A percentile compares a stretch with the other conserved stretches of the same genome.
These are phyloP conservation scores for Elephantulus edwardii DNA, from an alignment of 2,113 vertebrate genomes.

Conservation along the genomic window DNA sequence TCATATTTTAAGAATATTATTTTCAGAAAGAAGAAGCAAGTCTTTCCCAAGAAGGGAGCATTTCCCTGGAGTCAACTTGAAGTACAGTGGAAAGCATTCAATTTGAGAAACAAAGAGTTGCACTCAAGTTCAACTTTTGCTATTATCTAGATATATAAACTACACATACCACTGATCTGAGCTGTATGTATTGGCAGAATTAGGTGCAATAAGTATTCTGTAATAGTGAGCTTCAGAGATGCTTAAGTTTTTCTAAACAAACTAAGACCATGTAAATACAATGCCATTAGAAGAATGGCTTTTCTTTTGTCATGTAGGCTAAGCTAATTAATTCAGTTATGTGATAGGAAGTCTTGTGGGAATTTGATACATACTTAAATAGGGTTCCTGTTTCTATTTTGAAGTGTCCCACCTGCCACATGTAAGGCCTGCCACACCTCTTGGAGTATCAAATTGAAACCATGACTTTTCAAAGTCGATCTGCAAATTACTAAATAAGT, in stretches of 20 bases:
- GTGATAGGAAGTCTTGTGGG: background rate
- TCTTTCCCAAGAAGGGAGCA: slow-evolving; percentile 30
- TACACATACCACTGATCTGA: background rate
- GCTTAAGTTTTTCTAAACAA: slow-evolving; percentile 23
- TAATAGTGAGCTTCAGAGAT: slow-evolving; percentile 10
- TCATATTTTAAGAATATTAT: slow-evolving; percentile 2
- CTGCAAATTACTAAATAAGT: background rate
- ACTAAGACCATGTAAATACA: background rate
- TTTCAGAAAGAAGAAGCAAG: slow-evolving; percentile 33
- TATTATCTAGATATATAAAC: background rate
- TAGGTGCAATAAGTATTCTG: background rate
- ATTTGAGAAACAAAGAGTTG: background rate
- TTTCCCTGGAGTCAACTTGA: background rate
- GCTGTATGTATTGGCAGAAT: background rate
- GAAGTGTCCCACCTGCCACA: background rate
- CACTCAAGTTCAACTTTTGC: background rate
- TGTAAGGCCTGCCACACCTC: background rate
- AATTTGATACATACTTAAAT: slow-evolving; percentile 19
- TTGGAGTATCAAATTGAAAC: slow-evolving; percentile 12
- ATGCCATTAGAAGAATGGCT: slow-evolving; percentile 9
- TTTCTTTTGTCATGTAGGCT: slow-evolving; percentile 8
- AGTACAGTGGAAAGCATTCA: slow-evolving; percentile 14
- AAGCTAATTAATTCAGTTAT: slow-evolving; percentile 40
- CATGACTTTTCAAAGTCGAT: background rate
- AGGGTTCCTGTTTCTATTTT: background rate